A percentile compares a stretch with the other conserved stretches of the same genome.
These are phyloP conservation scores for Xenopus tropicalis DNA, from an alignment of 2,113 vertebrate species.

Conservation along the genomic window UCB_Xtro_10.0 CM004445.2:109374501-109375000, in stretches of 20 bases:
- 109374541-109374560: no score
- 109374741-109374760: constrained; percentile 28
- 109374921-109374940: no score
- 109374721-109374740: constrained; percentile 32
- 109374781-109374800: constrained; percentile 36
- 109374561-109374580: no score
- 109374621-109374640: no score
- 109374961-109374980: no score
- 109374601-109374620: neutral
- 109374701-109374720: constrained; percentile 33
- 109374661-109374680: constrained; percentile 17
- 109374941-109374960: no score
- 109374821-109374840: constrained; percentile 13
- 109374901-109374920: no score
- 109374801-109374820: constrained; percentile 28
- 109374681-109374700: constrained; percentile 17
- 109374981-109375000: no score
- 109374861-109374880: neutral
- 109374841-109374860: constrained; percentile 18
- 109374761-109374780: constrained; percentile 22
- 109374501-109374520: no score
- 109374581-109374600: no score
- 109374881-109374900: no score
- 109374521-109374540: no score
- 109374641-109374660: constrained; percentile 1